A percentile compares a stretch with the other conserved stretches of the same genome.
phyloP scores from a whole-genome alignment of 2,888 invertebrate species.

The Zootermopsis nevadensis region DNA sequence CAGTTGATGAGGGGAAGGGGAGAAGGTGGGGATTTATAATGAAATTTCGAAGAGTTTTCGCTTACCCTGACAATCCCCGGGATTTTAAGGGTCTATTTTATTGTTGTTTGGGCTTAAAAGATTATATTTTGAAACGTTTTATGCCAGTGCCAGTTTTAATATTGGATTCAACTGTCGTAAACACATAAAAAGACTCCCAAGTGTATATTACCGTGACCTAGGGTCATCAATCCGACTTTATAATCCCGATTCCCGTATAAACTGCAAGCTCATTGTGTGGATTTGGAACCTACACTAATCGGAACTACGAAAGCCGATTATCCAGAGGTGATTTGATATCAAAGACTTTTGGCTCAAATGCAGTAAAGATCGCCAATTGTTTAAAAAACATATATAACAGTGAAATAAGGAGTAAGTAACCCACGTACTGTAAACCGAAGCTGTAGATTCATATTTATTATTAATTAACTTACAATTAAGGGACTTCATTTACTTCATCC shows the following conservation, averaged over 20 bases:
- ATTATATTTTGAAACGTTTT: constrained; percentile 29
- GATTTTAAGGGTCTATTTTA: constrained; percentile 28
- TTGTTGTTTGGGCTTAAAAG: constrained; percentile 10
- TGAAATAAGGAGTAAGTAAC: too few relatives aligned
- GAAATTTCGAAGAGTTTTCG: constrained; percentile 38
- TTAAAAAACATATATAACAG: too few relatives aligned
- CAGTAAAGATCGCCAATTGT: too few relatives aligned
- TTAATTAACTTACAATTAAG: too few relatives aligned
- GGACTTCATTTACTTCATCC: too few relatives aligned
- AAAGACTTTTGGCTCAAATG: not conserved
- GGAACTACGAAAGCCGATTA: not conserved
- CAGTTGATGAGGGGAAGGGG: not conserved
- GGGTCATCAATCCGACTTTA: constrained; percentile 19
- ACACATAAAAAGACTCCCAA: not conserved
- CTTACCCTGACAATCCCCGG: constrained; percentile 6
- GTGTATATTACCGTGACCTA: not conserved
- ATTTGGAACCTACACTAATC: not conserved
- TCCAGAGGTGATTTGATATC: not conserved
- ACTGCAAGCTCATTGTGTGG: not conserved
- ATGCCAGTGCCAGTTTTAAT: not conserved
- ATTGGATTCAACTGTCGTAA: not conserved
- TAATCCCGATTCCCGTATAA: constrained; percentile 1
- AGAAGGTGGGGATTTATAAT: constrained; percentile 25
- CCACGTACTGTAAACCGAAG: too few relatives aligned
- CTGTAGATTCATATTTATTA: too few relatives aligned